A percentile compares a stretch with the other conserved stretches of the same genome.
Conservation (phyloP, 2,113 vertebrate species). For the Leucopsar rothschildi region DNA sequence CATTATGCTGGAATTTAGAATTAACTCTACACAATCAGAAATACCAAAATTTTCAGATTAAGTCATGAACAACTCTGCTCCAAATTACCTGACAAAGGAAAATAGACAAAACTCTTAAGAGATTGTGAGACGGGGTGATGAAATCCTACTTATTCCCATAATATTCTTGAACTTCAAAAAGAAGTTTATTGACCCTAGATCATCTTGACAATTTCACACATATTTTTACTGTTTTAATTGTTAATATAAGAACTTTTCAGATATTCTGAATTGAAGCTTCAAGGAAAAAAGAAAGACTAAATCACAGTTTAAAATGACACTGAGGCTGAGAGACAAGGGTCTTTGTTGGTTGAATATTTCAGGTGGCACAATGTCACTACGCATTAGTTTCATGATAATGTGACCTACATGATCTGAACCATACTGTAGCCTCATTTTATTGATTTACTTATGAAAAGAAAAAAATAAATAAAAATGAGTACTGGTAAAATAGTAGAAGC, state of each 20-base stretch:
- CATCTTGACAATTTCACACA: neutral
- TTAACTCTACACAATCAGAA: neutral
- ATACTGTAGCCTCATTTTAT: neutral
- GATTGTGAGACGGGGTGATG: neutral
- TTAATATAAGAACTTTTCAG: neutral
- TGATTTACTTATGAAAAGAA: neutral
- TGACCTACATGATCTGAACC: neutral
- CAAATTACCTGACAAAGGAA: neutral
- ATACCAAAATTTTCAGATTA: neutral
- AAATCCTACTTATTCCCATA: neutral
- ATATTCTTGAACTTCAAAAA: neutral
- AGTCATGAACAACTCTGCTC: neutral
- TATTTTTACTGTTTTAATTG: neutral
- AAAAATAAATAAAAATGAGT: neutral
- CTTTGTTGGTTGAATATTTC: conserved; percentile 56
- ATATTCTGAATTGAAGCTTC: neutral
- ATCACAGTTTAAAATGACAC: conserved; percentile 10
- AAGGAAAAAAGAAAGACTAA: neutral
- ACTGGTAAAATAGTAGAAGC: neutral
- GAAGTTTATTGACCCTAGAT: neutral
- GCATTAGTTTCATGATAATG: conserved; percentile 32
- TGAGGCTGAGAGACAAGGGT: conserved; percentile 55
- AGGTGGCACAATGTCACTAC: conserved; percentile 56
- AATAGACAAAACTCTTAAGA: neutral
- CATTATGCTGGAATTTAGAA: neutral